A percentile compares a stretch with the other conserved stretches of the same genome.
These are phyloP conservation scores for Pharmacophagus antenor DNA, from an alignment of 2,888 invertebrate species.

Conservation along the genomic window DNA sequence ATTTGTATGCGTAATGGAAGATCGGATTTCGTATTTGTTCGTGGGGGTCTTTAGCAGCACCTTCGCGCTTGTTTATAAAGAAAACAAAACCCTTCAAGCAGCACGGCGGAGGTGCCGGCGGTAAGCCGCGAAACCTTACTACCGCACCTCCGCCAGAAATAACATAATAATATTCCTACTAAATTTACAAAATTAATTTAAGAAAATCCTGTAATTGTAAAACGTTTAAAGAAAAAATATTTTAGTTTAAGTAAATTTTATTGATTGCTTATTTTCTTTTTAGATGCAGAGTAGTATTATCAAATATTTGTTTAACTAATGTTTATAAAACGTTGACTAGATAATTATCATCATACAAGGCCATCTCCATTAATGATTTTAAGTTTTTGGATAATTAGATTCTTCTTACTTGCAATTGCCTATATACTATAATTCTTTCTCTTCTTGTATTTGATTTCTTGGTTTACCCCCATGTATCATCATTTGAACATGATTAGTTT, in stretches of 20 bases:
- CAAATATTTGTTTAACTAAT: not conserved
- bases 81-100: conserved; percentile 75
- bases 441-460: too few species aligned
- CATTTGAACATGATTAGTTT: not conserved
- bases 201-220: not conserved
- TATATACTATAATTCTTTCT: too few species aligned
- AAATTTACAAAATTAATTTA: conserved; percentile 19
- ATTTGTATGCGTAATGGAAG: conserved; percentile 79
- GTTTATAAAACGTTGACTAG: not conserved
- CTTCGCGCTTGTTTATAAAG: conserved; percentile 77
- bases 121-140: conserved; percentile 49
- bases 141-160: conserved; percentile 47
- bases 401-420: too few species aligned
- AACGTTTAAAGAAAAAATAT: not conserved
- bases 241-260: not conserved
- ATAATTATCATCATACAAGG: too few species aligned
- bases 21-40: conserved; percentile 81
- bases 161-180: conserved; percentile 43
- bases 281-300: not conserved
- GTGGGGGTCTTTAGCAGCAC: conserved; percentile 78
- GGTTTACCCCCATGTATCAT: not conserved
- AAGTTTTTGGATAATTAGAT: too few species aligned
- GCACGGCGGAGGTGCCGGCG: conserved; percentile 41
- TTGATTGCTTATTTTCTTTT: too few species aligned
- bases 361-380: too few species aligned